These are phyloP conservation scores for Diadema setosum DNA, from an alignment of 35 echinoderm and acorn worm species.

Conservation along the genomic window DNA sequence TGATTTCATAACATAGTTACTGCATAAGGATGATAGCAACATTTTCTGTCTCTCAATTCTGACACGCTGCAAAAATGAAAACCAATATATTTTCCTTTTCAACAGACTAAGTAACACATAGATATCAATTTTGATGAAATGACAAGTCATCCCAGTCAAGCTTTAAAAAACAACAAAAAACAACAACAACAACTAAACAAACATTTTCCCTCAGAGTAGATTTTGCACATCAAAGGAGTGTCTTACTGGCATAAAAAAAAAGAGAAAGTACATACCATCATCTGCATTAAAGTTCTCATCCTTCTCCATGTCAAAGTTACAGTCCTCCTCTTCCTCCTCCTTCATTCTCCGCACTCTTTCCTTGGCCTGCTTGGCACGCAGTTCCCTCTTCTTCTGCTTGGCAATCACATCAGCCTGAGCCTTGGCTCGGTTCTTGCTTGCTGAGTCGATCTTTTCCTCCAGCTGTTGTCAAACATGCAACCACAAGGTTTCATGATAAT, in stretches of 20 bases:
- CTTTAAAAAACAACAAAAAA: background rate
- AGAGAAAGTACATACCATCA: slow-evolving; percentile 68
- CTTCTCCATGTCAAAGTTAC: slow-evolving; percentile 81
- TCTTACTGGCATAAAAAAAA: too few species aligned
- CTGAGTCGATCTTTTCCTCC: slow-evolving; percentile 81
- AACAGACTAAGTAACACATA: background rate
- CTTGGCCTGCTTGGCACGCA: slow-evolving; percentile 57
- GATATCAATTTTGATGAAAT: background rate
- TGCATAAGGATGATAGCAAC: too few species aligned
- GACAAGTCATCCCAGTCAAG: background rate
- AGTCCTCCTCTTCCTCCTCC: slow-evolving; percentile 42
- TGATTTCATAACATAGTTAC: too few species aligned
- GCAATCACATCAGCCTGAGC: slow-evolving; percentile 52
- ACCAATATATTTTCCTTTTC: background rate
- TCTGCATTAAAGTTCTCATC: slow-evolving; percentile 92
- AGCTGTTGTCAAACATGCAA: slow-evolving; percentile 11
- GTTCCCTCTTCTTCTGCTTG: slow-evolving; percentile 82
- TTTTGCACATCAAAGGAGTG: too few species aligned
- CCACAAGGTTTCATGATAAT: background rate
- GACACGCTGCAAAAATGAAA: too few species aligned
- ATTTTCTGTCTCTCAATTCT: too few species aligned
- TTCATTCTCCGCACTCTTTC: slow-evolving; percentile 59
- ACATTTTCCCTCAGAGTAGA: too few species aligned
- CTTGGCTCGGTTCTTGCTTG: slow-evolving; percentile 62
- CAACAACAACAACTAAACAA: background rate